phyloP scores from a whole-genome alignment of 2,888 invertebrate species.

The Auanema freiburgensis region DNA sequence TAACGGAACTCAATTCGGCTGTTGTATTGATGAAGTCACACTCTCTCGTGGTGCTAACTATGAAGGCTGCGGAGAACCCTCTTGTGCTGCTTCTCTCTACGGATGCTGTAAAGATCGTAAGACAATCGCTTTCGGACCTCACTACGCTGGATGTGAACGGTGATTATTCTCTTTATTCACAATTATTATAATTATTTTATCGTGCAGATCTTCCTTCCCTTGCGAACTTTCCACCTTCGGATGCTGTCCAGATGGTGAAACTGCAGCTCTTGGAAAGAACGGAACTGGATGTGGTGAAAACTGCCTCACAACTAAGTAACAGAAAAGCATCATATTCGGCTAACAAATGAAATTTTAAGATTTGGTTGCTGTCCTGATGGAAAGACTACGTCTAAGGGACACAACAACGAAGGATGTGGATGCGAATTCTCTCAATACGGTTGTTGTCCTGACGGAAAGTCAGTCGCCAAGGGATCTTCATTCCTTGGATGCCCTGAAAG shows the following conservation, averaged over 20 bases:
- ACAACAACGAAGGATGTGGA: slow-evolving; percentile 63
- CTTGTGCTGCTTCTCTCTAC: slow-evolving; percentile 64
- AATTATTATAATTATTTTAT: neutral
- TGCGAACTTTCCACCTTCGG: slow-evolving; percentile 74
- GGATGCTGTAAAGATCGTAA: slow-evolving; percentile 69
- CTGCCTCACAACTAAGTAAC: slow-evolving; percentile 62
- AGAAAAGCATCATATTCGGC: slow-evolving; percentile 11
- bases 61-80: slow-evolving; percentile 73
- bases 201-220: slow-evolving; percentile 55
- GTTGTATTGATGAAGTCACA: slow-evolving; percentile 85
- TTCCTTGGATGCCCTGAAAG: slow-evolving; percentile 76
- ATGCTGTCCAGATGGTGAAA: slow-evolving; percentile 83
- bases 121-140: slow-evolving; percentile 65
- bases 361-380: slow-evolving; percentile 66
- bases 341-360: slow-evolving; percentile 14
- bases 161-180: neutral
- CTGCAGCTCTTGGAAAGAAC: slow-evolving; percentile 82
- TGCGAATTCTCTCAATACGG: slow-evolving; percentile 68
- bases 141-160: slow-evolving; percentile 62
- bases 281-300: slow-evolving; percentile 71
- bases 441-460: slow-evolving; percentile 69
- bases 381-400: slow-evolving; percentile 59
- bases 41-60: slow-evolving; percentile 81
- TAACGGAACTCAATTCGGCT: slow-evolving; percentile 75
- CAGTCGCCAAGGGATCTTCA: slow-evolving; percentile 73